A percentile compares a stretch with the other conserved stretches of the same genome.
Conservation (phyloP, 1,140 invertebrate genomes). For the Bombyx mandarina region DNA sequence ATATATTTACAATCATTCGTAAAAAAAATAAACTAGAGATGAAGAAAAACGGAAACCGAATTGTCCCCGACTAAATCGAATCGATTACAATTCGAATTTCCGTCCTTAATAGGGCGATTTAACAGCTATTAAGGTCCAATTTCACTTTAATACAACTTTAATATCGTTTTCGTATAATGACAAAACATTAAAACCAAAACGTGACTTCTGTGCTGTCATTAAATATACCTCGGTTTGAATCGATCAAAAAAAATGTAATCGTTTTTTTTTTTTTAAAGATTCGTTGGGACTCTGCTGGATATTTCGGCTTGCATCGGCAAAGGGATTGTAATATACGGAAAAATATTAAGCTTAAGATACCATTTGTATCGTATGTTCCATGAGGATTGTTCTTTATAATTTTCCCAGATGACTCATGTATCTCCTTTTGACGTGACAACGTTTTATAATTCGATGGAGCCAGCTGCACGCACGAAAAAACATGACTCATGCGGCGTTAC, state of each 20-base stretch:
- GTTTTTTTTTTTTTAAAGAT: neutral
- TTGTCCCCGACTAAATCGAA: constrained; percentile 37
- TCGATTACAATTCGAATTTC: constrained; percentile 47
- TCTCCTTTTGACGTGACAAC: too few relatives aligned
- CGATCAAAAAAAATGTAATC: neutral
- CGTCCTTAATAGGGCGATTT: constrained; percentile 46
- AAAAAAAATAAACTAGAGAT: constrained; percentile 20
- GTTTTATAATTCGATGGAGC: too few relatives aligned
- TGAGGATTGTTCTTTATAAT: too few relatives aligned
- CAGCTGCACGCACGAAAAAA: too few relatives aligned
- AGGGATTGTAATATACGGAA: too few relatives aligned
- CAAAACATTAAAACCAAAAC: constrained; percentile 38
- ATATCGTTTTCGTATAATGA: constrained; percentile 42
- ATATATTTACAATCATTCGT: neutral
- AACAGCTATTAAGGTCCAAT: constrained; percentile 35
- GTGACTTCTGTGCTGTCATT: constrained; percentile 51
- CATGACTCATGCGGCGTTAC: too few relatives aligned
- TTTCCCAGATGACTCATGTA: too few relatives aligned
- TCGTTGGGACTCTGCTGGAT: too few relatives aligned
- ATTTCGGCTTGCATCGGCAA: too few relatives aligned
- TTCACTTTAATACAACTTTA: constrained; percentile 53
- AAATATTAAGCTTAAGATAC: too few relatives aligned
- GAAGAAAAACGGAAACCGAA: constrained; percentile 17
- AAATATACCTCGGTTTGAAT: constrained; percentile 16
- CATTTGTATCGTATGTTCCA: too few relatives aligned